Evolutionary conservation across 2,888 invertebrate species (phyloP).

Genomic region (Icerya purchasi): DNA sequence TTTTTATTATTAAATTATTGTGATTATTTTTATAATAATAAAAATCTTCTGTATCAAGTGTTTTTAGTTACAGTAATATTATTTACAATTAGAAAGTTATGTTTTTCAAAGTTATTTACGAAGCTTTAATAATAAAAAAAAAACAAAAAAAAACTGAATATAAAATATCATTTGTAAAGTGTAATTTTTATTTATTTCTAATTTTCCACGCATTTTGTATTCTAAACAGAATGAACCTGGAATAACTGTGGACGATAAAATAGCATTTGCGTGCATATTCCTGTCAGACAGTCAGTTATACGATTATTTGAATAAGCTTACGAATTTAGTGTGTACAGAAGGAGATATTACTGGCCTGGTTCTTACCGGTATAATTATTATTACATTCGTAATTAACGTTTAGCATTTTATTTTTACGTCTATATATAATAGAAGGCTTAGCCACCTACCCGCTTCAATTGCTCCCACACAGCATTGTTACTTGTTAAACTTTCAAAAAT

Average conservation of each 20-base stretch:
- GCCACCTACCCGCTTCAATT: too few species aligned
- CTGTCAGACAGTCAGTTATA: conserved; percentile 55
- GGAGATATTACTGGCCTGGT: conserved; percentile 69
- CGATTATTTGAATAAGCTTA: conserved; percentile 52
- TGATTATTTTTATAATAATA: too few species aligned
- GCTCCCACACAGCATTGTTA: too few species aligned
- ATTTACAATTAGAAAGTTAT: too few species aligned
- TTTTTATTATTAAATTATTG: too few species aligned
- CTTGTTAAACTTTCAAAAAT: too few species aligned
- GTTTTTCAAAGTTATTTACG: too few species aligned
- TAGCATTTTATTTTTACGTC: background rate
- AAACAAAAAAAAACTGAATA: background rate
- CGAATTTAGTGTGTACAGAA: conserved; percentile 43
- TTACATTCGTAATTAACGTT: background rate
- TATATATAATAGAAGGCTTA: too few species aligned
- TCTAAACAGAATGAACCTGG: conserved; percentile 61
- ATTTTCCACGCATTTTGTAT: too few species aligned
- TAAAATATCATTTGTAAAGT: background rate
- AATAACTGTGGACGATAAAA: conserved; percentile 65
- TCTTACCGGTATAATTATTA: conserved; percentile 39
- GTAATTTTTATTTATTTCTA: conserved; percentile 11
- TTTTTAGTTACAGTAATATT: too few species aligned
- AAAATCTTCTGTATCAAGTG: too few species aligned
- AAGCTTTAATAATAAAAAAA: too few species aligned
- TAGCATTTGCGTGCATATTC: conserved; percentile 78